Base-by-base conservation (phyloP, 2,113 vertebrate species). In the Anas platyrhynchos region DNA sequence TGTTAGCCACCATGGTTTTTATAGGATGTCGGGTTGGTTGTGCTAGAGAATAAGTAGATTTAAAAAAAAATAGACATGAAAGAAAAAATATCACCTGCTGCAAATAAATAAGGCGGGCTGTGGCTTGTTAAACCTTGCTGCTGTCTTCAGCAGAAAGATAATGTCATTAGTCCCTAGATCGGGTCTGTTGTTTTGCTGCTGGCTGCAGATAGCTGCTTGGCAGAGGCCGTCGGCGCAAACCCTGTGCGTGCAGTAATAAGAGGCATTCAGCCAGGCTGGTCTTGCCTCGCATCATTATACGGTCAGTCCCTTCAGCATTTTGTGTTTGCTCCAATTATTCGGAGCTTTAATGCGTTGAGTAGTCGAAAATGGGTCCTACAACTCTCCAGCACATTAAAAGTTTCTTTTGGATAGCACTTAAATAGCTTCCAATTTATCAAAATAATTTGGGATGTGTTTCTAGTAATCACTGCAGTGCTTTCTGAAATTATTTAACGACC, bases 401-500 rank as follows among this genome's bases (percentile, higher is more conserved):
- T 61, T 82, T 63, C 88, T 94, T 69, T 34, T 67, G 86, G 74
- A 61, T 38, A 82, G 71, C 86, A 59, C 66, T 92, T 82, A 63
- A 84, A 52, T 66, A 67, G 89, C 65, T 91, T 80, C 50, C 77
- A 93, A 62, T 88, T 93, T 88, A 88, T 95, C 82, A 77, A 27
- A 94, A 83, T 89, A 81, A 91, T 95, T 89, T 87, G 91, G 55
- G 25, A 26, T 83, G 31, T 63, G 75, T 91, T 94, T 71, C 74
- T 50, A 55, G 62, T 69, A 55, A 71, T 85, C 77, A 59, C 55
- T 25, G 58, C 36, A 44, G 83, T 50, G 88, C 86, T 89, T 79
- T 69, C 62, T 93, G 92, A 63, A 79, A 55, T 84, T 44, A 73
- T 61, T 20, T 65, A 86, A 59, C 94, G 86, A 84, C 80, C 85